phyloP scores from a whole-genome alignment of 1,140 invertebrate species.

The Mesaphorura yosii region DNA sequence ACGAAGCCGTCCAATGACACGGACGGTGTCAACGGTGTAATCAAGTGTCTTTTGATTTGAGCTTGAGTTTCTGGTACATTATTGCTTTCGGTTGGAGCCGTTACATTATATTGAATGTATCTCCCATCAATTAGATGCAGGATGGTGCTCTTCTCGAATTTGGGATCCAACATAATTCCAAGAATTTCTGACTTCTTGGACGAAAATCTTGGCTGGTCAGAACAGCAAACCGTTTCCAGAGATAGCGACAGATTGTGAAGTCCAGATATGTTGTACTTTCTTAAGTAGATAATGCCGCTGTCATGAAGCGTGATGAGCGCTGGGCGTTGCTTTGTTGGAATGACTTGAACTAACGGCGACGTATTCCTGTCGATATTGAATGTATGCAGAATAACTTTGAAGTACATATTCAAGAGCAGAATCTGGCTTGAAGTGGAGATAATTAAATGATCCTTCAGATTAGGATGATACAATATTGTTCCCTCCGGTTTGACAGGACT shows the following conservation, averaged over 20 bases:
- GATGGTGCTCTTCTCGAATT: slow-evolving; percentile 16
- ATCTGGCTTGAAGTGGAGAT: slow-evolving; percentile 18
- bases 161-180: slow-evolving; percentile 11
- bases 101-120: slow-evolving; percentile 14
- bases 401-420: slow-evolving; percentile 22
- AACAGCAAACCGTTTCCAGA: slow-evolving; percentile 19
- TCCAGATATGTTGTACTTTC: slow-evolving; percentile 24
- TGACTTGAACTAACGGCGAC: slow-evolving; percentile 15
- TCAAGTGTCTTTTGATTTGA: slow-evolving; percentile 7
- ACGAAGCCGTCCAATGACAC: not conserved
- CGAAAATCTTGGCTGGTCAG: slow-evolving; percentile 22
- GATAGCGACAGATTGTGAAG: slow-evolving; percentile 15
- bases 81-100: not conserved
- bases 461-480: slow-evolving; percentile 13
- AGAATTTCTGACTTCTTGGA: slow-evolving; percentile 27
- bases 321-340: slow-evolving; percentile 10
- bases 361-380: slow-evolving; percentile 20
- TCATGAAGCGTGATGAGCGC: slow-evolving; percentile 27
- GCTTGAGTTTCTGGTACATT: not conserved
- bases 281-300: slow-evolving; percentile 23
- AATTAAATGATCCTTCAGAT: slow-evolving; percentile 19
- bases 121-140: slow-evolving; percentile 25
- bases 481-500: not conserved
- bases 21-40: slow-evolving; percentile 12
- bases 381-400: slow-evolving; percentile 15